These are phyloP conservation scores for Bombus waltoni DNA, from an alignment of 1,140 invertebrate genomes.

Conservation along the genomic window DNA sequence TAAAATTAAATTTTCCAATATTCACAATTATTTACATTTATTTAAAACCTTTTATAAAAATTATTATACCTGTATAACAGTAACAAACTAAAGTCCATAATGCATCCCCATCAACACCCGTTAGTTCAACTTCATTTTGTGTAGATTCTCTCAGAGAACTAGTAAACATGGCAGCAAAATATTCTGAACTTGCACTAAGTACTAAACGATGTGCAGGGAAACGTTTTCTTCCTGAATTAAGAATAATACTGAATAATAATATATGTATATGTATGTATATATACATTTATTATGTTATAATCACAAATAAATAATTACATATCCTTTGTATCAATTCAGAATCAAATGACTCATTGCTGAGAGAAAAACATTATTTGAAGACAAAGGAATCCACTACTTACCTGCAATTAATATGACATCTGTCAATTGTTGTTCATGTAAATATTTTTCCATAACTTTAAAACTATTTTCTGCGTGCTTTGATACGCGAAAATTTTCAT, in stretches of 20 bases:
- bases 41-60: not conserved
- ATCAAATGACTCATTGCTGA: not conserved
- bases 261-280: slow-evolving; percentile 54
- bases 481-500: slow-evolving; percentile 90
- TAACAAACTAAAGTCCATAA: slow-evolving; percentile 92
- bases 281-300: too few relatives aligned
- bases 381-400: slow-evolving; percentile 30
- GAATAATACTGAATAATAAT: slow-evolving; percentile 10
- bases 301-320: not conserved
- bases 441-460: slow-evolving; percentile 91
- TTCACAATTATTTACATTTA: slow-evolving; percentile 3
- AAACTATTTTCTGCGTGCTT: slow-evolving; percentile 92
- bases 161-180: slow-evolving; percentile 98
- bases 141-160: slow-evolving; percentile 92
- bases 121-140: slow-evolving; percentile 91
- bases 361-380: not conserved
- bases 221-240: slow-evolving; percentile 83
- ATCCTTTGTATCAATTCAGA: not conserved
- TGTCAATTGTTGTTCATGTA: slow-evolving; percentile 90
- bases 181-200: slow-evolving; percentile 94
- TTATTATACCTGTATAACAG: slow-evolving; percentile 91
- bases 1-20: slow-evolving; percentile 7
- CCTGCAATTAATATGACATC: slow-evolving; percentile 88
- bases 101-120: slow-evolving; percentile 92
- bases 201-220: slow-evolving; percentile 89